These are phyloP conservation scores for Drosophila hamatofila DNA, from an alignment of 2,888 invertebrate species.

Conservation along the genomic window DNA sequence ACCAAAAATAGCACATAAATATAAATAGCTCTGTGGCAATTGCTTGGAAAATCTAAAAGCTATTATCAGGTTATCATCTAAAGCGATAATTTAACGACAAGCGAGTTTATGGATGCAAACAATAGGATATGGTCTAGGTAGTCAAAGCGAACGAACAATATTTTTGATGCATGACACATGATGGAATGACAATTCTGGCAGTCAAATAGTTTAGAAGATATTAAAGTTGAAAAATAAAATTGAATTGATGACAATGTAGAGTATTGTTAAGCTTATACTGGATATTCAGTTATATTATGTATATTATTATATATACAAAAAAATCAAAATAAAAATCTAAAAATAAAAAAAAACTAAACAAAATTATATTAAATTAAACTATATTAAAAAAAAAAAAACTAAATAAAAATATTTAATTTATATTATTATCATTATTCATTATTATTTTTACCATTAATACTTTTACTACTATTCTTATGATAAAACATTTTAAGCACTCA, in stretches of 20 bases:
- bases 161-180: not conserved
- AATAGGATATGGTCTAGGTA: not conserved
- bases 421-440: no score
- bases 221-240: not conserved
- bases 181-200: not conserved
- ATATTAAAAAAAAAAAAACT: no score
- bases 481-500: no score
- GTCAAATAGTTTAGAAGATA: no score
- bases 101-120: not conserved
- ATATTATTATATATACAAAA: no score
- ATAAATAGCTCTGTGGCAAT: slow-evolving; percentile 19
- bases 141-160: not conserved
- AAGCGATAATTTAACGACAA: slow-evolving; percentile 3
- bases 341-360: no score
- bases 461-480: no score
- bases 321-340: no score
- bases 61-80: slow-evolving; percentile 10
- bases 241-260: not conserved
- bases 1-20: slow-evolving; percentile 26
- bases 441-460: no score
- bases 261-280: no score
- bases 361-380: no score
- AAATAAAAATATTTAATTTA: not conserved
- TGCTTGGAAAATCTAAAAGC: slow-evolving; percentile 29
- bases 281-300: no score